Base-by-base conservation (phyloP, 2,797 vertebrate genomes). In the Sebastes steindachneri region DNA sequence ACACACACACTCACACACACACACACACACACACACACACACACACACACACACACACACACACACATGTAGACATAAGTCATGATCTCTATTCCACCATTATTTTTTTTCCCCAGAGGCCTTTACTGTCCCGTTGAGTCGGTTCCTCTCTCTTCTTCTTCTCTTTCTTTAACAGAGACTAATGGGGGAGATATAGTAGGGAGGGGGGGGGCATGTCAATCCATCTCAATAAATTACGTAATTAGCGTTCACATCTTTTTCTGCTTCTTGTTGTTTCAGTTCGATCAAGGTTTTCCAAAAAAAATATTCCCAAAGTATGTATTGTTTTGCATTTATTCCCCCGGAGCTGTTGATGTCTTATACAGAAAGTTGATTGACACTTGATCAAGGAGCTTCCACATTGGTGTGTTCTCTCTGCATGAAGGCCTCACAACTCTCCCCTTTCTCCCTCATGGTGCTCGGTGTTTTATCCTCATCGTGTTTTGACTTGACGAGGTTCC, bases 31-130 rank as follows among this genome's bases (percentile, higher is more conserved):
- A 55, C 55, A 59, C 65, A 41, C 48, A 67, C 31, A 84, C 33
- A 26, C 17, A 28, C 31, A 55, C 37, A 29, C 8, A 54, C 1
- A 53, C 19, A 25, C 5, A 69, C 26, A 41, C 17, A 77, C 3
- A 69, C 17, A 53, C 21, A 84, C 51, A 45, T 62, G 11, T 11
- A 26, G 28, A 54, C 71, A 67, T 74, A 81, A 81, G 67, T 89
- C 80, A 77, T 48, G 67, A 70, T 80, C 78, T 79, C 65, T 5
- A 7, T 54, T 17, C 45, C 1, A 58, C 21, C 4, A 33, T 60
- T 75, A 23, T 62, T 60, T 41, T 65, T n/a, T 59, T 7, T 0
- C 2, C 28, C 25, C 31, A 17, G 17, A 48, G 48, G 35, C 29
- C 67, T 58, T 77, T 45, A 4, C 33, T 75, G 21, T 70, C 54